Conservation (phyloP, 2,797 vertebrate genomes). For the Caiman crocodilus region DNA sequence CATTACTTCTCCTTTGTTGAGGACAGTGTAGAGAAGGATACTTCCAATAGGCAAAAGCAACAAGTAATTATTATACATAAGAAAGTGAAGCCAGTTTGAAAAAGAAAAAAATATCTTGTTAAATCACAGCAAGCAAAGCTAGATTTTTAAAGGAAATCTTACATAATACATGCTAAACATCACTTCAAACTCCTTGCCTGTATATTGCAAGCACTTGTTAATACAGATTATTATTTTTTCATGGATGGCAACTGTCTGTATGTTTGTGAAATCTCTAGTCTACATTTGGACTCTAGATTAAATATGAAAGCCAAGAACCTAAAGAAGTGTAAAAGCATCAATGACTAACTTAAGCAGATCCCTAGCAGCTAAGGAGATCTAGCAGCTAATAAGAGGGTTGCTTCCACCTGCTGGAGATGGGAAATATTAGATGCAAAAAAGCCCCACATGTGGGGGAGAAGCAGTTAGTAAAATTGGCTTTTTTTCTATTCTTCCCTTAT, state of each 20-base stretch:
- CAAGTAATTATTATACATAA: not conserved
- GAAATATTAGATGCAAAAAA: not conserved
- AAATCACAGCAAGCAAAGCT: not conserved
- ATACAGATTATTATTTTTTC: not conserved
- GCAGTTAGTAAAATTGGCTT: not conserved
- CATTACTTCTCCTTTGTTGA: not conserved
- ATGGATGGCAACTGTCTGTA: not conserved
- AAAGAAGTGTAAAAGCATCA: not conserved
- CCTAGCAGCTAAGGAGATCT: not conserved
- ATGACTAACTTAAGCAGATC: not conserved
- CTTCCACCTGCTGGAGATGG: constrained; percentile 18
- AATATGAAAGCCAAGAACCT: not conserved
- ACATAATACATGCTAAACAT: not conserved
- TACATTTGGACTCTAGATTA: not conserved
- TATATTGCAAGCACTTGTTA: not conserved
- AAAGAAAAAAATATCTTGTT: not conserved
- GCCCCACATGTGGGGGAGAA: not conserved
- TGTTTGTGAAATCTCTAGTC: not conserved
- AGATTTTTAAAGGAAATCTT: constrained; percentile 11
- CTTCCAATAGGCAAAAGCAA: not conserved
- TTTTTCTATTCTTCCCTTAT: not conserved
- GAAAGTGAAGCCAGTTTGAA: not conserved
- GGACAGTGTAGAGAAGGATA: not conserved
- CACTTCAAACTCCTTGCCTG: not conserved
- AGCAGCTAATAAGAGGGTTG: not conserved